Evolutionary conservation across 2,888 invertebrate species (phyloP).

Genomic region (Lasioglossum oenotherae): DNA sequence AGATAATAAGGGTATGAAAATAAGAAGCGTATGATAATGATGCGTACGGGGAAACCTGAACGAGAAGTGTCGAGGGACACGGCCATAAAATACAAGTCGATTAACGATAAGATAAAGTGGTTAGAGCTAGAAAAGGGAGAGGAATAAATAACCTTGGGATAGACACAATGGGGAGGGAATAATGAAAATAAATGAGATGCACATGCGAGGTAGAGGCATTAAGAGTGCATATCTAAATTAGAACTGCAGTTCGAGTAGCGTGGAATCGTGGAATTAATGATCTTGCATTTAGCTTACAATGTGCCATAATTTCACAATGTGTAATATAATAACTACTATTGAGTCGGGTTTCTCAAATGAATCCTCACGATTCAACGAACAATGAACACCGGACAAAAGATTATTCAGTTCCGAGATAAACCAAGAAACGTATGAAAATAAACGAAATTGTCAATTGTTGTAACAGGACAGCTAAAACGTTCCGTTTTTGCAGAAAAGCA

Average conservation of each 20-base stretch:
- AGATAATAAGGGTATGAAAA: background rate
- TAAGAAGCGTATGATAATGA: background rate
- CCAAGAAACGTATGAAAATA: background rate
- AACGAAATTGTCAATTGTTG: background rate
- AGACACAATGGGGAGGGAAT: slow-evolving; percentile 1
- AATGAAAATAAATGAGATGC: slow-evolving; percentile 11
- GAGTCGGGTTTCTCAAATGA: background rate
- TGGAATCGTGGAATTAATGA: slow-evolving; percentile 1
- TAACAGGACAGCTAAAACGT: background rate
- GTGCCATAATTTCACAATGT: background rate
- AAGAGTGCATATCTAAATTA: slow-evolving; percentile 1
- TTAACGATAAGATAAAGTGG: slow-evolving; percentile 3
- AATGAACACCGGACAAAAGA: background rate
- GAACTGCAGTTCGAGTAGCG: background rate
- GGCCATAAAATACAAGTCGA: background rate
- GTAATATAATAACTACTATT: background rate
- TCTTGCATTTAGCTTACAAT: background rate
- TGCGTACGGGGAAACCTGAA: background rate
- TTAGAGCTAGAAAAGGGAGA: background rate
- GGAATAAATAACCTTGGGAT: background rate
- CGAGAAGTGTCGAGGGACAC: background rate
- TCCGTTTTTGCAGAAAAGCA: background rate
- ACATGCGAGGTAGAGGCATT: background rate
- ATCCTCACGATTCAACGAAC: background rate
- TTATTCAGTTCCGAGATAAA: background rate